These are phyloP conservation scores for Melangyna quadrimaculata DNA, from an alignment of 2,888 invertebrate genomes.

Conservation along the genomic window DNA sequence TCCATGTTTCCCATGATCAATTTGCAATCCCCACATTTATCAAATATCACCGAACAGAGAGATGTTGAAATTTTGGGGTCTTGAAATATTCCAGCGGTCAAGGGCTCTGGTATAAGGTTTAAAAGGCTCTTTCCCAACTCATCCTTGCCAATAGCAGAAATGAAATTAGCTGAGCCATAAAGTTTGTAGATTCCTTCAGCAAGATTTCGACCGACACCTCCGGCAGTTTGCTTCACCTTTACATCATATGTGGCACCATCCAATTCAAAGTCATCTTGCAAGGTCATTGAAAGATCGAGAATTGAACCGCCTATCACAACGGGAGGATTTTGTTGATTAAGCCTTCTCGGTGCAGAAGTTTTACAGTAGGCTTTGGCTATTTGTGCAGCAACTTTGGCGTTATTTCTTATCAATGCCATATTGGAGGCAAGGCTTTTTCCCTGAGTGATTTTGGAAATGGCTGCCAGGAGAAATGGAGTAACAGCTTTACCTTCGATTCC, in stretches of 20 bases:
- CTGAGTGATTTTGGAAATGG: slow-evolving; percentile 89
- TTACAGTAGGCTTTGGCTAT: slow-evolving; percentile 86
- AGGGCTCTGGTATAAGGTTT: slow-evolving; percentile 78
- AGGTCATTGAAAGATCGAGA: slow-evolving; percentile 86
- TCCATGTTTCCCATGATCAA: slow-evolving; percentile 93
- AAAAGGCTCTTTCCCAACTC: slow-evolving; percentile 80
- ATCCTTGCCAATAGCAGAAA: slow-evolving; percentile 91
- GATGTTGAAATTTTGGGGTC: slow-evolving; percentile 82
- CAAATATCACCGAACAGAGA: slow-evolving; percentile 89
- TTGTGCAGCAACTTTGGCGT: slow-evolving; percentile 91
- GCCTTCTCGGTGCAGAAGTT: background rate
- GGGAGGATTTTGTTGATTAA: slow-evolving; percentile 57
- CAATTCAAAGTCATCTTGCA: slow-evolving; percentile 85
- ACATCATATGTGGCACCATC: slow-evolving; percentile 91
- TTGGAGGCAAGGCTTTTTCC: slow-evolving; percentile 93
- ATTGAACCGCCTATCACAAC: slow-evolving; percentile 91
- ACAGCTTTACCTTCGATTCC: slow-evolving; percentile 91
- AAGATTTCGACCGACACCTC: slow-evolving; percentile 96
- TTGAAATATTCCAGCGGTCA: slow-evolving; percentile 77
- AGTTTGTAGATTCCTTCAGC: slow-evolving; percentile 92
- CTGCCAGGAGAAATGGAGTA: slow-evolving; percentile 93
- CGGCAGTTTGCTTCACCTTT: slow-evolving; percentile 85
- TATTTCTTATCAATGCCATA: slow-evolving; percentile 95
- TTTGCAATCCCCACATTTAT: slow-evolving; percentile 88
- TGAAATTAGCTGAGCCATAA: slow-evolving; percentile 84